These are phyloP conservation scores for Micrasema minimum DNA, from an alignment of 1,140 invertebrate species.

Conservation along the genomic window DNA sequence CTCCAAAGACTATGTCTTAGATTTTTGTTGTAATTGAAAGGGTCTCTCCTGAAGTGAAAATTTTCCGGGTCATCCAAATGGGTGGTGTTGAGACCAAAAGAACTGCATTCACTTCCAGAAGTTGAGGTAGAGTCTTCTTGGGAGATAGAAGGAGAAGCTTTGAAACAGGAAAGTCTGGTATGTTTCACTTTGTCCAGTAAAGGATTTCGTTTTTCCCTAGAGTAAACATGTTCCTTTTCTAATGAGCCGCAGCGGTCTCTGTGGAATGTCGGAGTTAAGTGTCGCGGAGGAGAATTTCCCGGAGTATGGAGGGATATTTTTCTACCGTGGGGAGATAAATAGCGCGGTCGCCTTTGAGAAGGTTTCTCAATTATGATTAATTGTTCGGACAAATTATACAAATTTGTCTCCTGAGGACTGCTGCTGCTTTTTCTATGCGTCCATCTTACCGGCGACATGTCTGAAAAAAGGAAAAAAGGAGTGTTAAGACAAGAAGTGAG, in stretches of 20 bases:
- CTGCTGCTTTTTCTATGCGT: constrained; percentile 72
- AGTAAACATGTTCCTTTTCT: constrained; percentile 62
- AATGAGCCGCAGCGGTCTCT: constrained; percentile 60
- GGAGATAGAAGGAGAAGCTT: constrained; percentile 64
- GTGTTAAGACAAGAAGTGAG: too few relatives aligned
- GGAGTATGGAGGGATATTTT: constrained; percentile 64
- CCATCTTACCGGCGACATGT: constrained; percentile 75
- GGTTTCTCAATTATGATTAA: constrained; percentile 69
- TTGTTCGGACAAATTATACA: constrained; percentile 73
- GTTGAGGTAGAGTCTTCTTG: constrained; percentile 65
- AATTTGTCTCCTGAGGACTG: constrained; percentile 74
- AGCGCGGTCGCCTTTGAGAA: constrained; percentile 60
- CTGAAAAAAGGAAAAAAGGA: constrained; percentile 63
- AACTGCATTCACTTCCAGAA: constrained; percentile 66
- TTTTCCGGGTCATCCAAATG: constrained; percentile 62
- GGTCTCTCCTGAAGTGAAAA: constrained; percentile 59
- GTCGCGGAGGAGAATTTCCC: constrained; percentile 60
- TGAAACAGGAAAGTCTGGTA: constrained; percentile 76
- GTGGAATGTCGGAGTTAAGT: constrained; percentile 57
- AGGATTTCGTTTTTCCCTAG: constrained; percentile 74
- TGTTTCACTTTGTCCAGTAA: constrained; percentile 77
- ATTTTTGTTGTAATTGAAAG: constrained; percentile 61
- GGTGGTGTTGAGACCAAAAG: constrained; percentile 61
- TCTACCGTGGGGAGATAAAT: constrained; percentile 59
- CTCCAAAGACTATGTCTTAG: constrained; percentile 65